Evolutionary conservation across 2,113 vertebrate genomes (phyloP).

Genomic region (Beaufortia kweichowensis): DNA sequence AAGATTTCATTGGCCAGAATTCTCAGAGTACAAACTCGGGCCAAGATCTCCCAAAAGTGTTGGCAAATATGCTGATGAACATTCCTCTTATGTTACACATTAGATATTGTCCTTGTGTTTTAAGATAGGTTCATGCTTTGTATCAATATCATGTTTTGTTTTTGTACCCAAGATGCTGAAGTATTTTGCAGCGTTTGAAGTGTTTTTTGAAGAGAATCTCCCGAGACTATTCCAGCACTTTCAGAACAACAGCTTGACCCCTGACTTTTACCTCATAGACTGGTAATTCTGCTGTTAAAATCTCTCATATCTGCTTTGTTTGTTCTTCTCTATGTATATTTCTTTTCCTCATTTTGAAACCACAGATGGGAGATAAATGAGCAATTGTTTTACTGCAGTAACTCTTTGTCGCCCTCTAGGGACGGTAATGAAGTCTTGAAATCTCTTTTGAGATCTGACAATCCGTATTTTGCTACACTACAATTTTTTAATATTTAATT

Average conservation of each 20-base stretch:
- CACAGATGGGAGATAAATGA: not conserved
- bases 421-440: not conserved
- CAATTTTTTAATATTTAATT: no score
- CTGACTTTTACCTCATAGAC: slow-evolving; percentile 98
- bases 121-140: not conserved
- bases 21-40: not conserved
- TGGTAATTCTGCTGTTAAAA: slow-evolving; percentile 78
- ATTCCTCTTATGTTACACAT: not conserved
- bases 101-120: not conserved
- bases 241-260: slow-evolving; percentile 90
- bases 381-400: not conserved
- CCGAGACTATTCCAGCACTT: slow-evolving; percentile 95
- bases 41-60: slow-evolving; percentile 6
- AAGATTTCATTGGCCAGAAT: slow-evolving; percentile 12
- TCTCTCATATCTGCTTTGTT: slow-evolving; percentile 1
- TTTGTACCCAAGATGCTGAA: slow-evolving; percentile 87
- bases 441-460: no score
- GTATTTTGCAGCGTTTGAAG: slow-evolving; percentile 96
- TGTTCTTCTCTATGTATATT: not conserved
- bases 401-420: slow-evolving; percentile 26
- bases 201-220: slow-evolving; percentile 98
- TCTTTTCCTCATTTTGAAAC: slow-evolving; percentile 15
- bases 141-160: not conserved
- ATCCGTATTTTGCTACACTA: no score
- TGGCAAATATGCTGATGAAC: slow-evolving; percentile 1